Evolutionary conservation across 2,888 invertebrate species (phyloP).

Genomic region (Metellina segmentata): DNA sequence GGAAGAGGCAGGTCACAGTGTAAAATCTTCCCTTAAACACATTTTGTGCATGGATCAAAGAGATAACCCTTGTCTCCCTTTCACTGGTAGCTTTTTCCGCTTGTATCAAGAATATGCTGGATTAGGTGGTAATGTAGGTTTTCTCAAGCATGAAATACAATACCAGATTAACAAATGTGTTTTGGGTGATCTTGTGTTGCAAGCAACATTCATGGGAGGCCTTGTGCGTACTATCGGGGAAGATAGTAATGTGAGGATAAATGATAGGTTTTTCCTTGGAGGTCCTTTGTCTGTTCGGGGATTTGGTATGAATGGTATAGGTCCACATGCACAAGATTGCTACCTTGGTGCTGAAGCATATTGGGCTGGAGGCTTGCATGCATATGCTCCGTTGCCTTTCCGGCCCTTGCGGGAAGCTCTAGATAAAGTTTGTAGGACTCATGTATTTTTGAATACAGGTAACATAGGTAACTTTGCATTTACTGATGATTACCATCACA

Average conservation of each 20-base stretch:
- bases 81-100: slow-evolving; percentile 58
- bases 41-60: slow-evolving; percentile 76
- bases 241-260: slow-evolving; percentile 84
- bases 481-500: slow-evolving; percentile 79
- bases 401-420: slow-evolving; percentile 89
- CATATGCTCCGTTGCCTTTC: slow-evolving; percentile 95
- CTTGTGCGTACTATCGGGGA: slow-evolving; percentile 84
- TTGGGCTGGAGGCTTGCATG: slow-evolving; percentile 92
- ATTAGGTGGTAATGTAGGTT: slow-evolving; percentile 94
- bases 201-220: slow-evolving; percentile 87
- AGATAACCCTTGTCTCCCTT: slow-evolving; percentile 58
- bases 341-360: slow-evolving; percentile 85
- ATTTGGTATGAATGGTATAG: slow-evolving; percentile 92
- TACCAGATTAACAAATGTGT: slow-evolving; percentile 85
- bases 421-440: slow-evolving; percentile 91
- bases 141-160: slow-evolving; percentile 90
- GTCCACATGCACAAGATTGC: slow-evolving; percentile 87
- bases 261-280: slow-evolving; percentile 92
- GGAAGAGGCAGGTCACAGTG: slow-evolving; percentile 92
- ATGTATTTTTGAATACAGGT: slow-evolving; percentile 94
- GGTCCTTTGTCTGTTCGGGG: slow-evolving; percentile 94
- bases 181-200: slow-evolving; percentile 85
- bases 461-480: slow-evolving; percentile 85
- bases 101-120: slow-evolving; percentile 92
- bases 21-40: slow-evolving; percentile 88